These are phyloP conservation scores for Myotis pilosus DNA, from an alignment of 2,797 vertebrate species.

Conservation along the genomic window DNA sequence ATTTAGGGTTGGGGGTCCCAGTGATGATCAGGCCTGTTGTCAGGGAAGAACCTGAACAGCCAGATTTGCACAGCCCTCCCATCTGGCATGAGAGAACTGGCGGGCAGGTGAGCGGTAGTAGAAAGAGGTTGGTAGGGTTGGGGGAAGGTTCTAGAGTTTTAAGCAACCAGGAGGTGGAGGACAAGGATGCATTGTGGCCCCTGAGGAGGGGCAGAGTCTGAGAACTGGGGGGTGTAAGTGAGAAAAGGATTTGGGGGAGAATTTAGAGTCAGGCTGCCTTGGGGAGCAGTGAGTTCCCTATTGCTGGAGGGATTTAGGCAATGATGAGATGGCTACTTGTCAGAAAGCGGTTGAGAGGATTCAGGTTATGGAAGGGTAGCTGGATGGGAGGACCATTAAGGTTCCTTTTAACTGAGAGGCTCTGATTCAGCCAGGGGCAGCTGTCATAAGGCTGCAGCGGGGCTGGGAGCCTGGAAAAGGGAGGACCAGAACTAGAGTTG, in stretches of 20 bases:
- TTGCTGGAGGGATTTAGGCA: neutral
- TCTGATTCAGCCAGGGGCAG: neutral
- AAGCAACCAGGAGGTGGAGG: neutral
- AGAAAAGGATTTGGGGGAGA: neutral
- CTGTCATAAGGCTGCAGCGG: neutral
- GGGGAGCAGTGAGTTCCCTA: neutral
- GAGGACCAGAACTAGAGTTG: neutral
- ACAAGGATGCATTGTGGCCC: neutral
- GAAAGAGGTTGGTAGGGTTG: neutral
- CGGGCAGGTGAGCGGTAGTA: neutral
- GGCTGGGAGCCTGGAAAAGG: neutral
- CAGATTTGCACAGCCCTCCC: neutral
- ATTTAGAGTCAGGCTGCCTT: neutral
- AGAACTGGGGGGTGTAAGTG: conserved; percentile 36
- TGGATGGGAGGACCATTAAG: neutral
- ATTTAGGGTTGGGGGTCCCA: neutral
- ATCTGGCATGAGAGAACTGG: neutral
- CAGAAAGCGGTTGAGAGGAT: neutral
- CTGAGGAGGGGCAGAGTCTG: neutral
- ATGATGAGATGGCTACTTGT: neutral
- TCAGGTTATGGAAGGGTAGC: neutral
- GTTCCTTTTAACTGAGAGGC: neutral
- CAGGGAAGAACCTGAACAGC: neutral
- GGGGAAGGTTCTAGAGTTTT: neutral
- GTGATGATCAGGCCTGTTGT: neutral